Evolutionary conservation across 2,797 vertebrate genomes (phyloP), one percentile per base, ranked within the genome.

Genomic region (Huso huso): DNA sequence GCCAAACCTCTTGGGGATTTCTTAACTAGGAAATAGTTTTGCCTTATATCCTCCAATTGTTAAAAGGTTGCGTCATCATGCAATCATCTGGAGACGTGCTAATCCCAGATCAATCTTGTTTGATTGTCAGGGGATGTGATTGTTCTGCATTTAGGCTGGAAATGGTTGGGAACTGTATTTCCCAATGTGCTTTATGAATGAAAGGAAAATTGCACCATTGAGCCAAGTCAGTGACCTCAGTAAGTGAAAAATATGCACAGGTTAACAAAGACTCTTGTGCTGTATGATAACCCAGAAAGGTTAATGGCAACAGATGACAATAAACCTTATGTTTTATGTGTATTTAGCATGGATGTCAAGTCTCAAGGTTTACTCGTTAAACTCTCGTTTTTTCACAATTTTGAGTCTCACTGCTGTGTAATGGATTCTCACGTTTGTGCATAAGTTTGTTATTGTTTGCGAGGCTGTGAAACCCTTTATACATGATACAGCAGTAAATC

Each of bases 21-120:
- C 86, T 87, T 84, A 88, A 88, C 89, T 83, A 89, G 86, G 90
- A 89, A 87, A 89, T 88, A 83, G 88, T 88, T 85, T 87, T 89
- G 87, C 88, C 92, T 87, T 82, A 93, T 95, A 97, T 97, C 96
- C 95, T 97, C 90, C 94, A 85, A 97, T 99, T 99, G 96, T 99
- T 93, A 91, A 73, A 84, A 83, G 86, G 84, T 86, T 96, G 93
- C 94, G 95, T 96, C 95, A 96, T 74, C 84, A 80, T 81, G 75
- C 86, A 86, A 86, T 85, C 71, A 78, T 81, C 74, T 81, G 76
- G 80, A 87, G 85, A 87, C 68, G 82, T 81, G 87, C 81, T 85
- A 78, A 84, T 89, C 83, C 85, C 85, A 75, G 74, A 77, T 81
- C 80, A 74, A 78, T 78, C 81, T 84, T 81, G 78, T 85, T 82